phyloP scores from a whole-genome alignment of 2,797 vertebrate species.

The Pteronotus mesoamericanus region DNA sequence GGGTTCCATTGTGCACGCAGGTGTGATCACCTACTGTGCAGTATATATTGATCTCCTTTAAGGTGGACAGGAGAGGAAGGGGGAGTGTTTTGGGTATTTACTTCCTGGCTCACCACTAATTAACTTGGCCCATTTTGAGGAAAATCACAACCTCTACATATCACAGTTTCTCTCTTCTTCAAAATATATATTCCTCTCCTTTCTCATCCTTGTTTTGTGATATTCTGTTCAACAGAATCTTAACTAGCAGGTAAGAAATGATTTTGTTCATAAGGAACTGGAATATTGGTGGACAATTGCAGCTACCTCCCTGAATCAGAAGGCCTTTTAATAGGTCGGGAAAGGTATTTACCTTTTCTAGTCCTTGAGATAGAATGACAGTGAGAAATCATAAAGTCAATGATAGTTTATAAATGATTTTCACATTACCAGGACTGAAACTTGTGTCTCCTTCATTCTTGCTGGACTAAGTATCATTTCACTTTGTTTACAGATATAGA shows the following conservation, averaged over 20 bases:
- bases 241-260: background rate
- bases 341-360: background rate
- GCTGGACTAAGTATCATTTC: background rate
- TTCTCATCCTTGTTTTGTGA: background rate
- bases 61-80: background rate
- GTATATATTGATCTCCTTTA: background rate
- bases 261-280: background rate
- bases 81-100: background rate
- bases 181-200: background rate
- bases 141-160: background rate
- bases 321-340: background rate
- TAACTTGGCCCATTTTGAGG: background rate
- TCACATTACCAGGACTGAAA: background rate
- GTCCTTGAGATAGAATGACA: background rate
- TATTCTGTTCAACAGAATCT: background rate
- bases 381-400: background rate
- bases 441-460: background rate
- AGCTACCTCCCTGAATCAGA: background rate
- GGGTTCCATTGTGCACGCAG: conserved; percentile 14
- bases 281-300: background rate
- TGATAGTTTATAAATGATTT: background rate
- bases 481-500: background rate
- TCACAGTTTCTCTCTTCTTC: background rate
- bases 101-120: background rate
- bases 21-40: conserved; percentile 23